These are phyloP conservation scores for Ophraella communa DNA, from an alignment of 2,888 invertebrate genomes.

Conservation along the genomic window DNA sequence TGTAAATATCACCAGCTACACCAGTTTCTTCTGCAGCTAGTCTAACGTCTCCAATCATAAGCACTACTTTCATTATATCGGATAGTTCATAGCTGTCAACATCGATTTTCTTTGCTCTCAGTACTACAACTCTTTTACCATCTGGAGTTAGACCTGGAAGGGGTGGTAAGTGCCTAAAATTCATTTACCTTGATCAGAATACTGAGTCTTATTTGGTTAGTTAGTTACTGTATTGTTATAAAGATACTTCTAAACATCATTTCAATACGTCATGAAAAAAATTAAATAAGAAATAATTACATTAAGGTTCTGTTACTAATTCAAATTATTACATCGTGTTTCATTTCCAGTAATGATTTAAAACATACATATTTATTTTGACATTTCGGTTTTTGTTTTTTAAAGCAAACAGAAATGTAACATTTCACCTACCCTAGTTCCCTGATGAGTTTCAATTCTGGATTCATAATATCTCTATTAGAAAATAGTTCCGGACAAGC, in stretches of 20 bases:
- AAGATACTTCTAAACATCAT: too few species aligned
- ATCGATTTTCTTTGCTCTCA: slow-evolving; percentile 76
- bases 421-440: slow-evolving; percentile 74
- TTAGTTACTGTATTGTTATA: too few species aligned
- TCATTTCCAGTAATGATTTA: too few species aligned
- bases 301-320: too few species aligned
- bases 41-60: slow-evolving; percentile 86
- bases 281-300: too few species aligned
- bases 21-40: slow-evolving; percentile 78
- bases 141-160: slow-evolving; percentile 82
- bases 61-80: slow-evolving; percentile 80
- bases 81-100: slow-evolving; percentile 73
- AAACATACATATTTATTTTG: too few species aligned
- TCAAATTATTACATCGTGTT: too few species aligned
- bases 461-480: slow-evolving; percentile 75
- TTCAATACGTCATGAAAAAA: too few species aligned
- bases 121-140: slow-evolving; percentile 77
- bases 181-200: too few species aligned
- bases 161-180: slow-evolving; percentile 65
- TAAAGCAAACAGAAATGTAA: too few species aligned
- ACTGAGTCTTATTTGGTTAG: too few species aligned
- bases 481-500: slow-evolving; percentile 84
- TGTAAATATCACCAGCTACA: slow-evolving; percentile 84
- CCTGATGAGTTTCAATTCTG: slow-evolving; percentile 74
- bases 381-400: too few species aligned